Evolutionary conservation across 2,888 invertebrate genomes (phyloP), one percentile per base, ranked within the genome.

Genomic region (Pegoplata infirma): DNA sequence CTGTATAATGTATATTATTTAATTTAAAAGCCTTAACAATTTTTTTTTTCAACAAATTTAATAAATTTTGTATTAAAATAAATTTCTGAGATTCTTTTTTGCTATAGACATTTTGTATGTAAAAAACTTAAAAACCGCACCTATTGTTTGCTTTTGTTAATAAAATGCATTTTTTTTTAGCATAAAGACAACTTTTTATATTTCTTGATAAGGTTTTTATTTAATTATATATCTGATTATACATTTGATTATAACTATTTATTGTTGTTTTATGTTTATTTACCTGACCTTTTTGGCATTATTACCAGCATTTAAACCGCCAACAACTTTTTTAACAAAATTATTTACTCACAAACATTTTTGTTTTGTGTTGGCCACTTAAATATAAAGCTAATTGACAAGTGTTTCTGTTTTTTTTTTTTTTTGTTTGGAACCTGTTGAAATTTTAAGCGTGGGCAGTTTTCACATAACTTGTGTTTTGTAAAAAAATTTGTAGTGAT

Each of bases 211-310:
- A n/a, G n/a, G n/a, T n/a, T n/a, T n/a, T n/a, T n/a, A n/a, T n/a
- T n/a, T n/a, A n/a, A n/a, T n/a, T n/a, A n/a, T n/a, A 28, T 28
- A 28, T 28, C 8, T 28, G 28, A 32, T 10, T 10, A 32, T 32
- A 32, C 8, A 10, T 32, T 32, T 32, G 3, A 32, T 10, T 32
- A 7, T 28, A n/a, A 40, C 36, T 32, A 40, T 40, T 32, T 40
- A 40, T 40, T 40, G 40, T 19, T 32, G 44, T 44, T 73, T 77
- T 7, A 46, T 72, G 49, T 58, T 67, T 72, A 56, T 67, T n/a
- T 47, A 67, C 32, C 72, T 74, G 64, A 46, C 36, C 46, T 59
- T 69, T 64, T 66, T 51, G 47, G 53, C 47, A 53, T 47, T 64
- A 68, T 64, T 74, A 64, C 8, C 28, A 68, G 32, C 53, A 68